Percentiles rank a stretch among this genome's conserved stretches.
Evolutionary conservation across 2,797 vertebrate species (phyloP).

Genomic region (Heteromormyrus szaboi): DNA sequence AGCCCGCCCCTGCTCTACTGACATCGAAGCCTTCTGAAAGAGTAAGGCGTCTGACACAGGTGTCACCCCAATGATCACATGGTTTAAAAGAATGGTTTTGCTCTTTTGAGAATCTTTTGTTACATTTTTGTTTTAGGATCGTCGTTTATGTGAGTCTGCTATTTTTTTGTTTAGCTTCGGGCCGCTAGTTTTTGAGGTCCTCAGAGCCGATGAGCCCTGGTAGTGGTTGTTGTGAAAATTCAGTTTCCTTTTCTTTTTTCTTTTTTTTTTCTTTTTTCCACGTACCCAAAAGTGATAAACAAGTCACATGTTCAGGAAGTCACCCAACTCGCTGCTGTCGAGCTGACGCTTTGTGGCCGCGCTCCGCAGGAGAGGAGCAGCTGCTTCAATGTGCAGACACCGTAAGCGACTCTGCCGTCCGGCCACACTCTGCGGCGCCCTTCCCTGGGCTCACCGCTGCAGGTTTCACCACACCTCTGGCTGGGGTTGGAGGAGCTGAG

Average conservation of each 20-base stretch:
- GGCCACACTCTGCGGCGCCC: background rate
- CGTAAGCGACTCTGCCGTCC: background rate
- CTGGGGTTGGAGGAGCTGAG: background rate
- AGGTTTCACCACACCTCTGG: background rate
- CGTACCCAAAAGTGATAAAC: slow-evolving; percentile 72
- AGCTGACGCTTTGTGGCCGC: slow-evolving; percentile 43
- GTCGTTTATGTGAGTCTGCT: background rate
- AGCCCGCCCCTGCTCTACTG: background rate
- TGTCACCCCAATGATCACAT: background rate
- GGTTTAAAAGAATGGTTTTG: background rate
- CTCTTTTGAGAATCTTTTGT: background rate
- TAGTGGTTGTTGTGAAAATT: slow-evolving; percentile 21
- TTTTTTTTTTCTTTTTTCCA: slow-evolving; percentile 75
- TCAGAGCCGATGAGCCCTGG: background rate
- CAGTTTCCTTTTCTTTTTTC: slow-evolving; percentile 48
- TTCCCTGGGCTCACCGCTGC: background rate
- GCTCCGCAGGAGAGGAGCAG: slow-evolving; percentile 30
- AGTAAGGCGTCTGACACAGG: background rate
- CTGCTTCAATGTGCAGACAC: background rate
- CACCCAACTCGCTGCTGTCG: slow-evolving; percentile 57
- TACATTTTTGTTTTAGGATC: background rate
- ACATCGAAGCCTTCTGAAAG: background rate
- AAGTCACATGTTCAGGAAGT: slow-evolving; percentile 70
- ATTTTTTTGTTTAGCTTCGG: background rate
- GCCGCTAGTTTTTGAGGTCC: background rate